Conservation (phyloP, 2,113 vertebrate genomes). For the Diphyllodes magnificus region DNA sequence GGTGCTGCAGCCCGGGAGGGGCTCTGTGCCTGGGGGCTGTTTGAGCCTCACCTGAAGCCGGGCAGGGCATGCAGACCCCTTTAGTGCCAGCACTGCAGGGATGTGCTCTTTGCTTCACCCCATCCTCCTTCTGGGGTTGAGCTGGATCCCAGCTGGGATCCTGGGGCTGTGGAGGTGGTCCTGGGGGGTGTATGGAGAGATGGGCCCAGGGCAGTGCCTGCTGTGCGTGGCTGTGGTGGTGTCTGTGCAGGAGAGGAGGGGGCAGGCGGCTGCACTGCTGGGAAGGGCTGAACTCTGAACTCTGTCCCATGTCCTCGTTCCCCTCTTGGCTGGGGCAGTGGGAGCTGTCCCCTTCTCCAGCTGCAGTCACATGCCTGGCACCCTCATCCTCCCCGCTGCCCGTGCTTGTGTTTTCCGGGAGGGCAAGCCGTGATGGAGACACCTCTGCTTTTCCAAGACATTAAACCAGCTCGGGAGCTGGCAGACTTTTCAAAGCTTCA, state of each 20-base stretch:
- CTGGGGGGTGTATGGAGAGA: neutral
- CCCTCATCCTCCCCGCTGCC: neutral
- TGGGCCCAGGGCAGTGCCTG: neutral
- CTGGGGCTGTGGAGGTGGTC: neutral
- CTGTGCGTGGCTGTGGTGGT: neutral
- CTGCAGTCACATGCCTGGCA: neutral
- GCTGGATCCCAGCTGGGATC: neutral
- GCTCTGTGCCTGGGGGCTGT: neutral
- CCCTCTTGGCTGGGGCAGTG: neutral
- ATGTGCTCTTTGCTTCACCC: neutral
- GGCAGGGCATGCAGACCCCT: neutral
- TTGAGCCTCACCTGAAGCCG: neutral
- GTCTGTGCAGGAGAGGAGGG: neutral
- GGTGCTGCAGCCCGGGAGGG: neutral
- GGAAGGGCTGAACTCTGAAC: neutral
- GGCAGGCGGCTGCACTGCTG: neutral
- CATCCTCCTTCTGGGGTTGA: neutral
- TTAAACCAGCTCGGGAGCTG: neutral
- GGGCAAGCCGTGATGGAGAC: accelerated
- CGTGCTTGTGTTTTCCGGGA: neutral
- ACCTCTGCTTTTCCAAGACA: neutral
- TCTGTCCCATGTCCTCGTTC: neutral
- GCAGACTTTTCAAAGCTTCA: neutral
- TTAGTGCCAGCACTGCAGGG: neutral
- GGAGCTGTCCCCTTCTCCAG: neutral